Evolutionary conservation across 1,140 invertebrate genomes (phyloP).

Genomic region (Micrasema minimum): DNA sequence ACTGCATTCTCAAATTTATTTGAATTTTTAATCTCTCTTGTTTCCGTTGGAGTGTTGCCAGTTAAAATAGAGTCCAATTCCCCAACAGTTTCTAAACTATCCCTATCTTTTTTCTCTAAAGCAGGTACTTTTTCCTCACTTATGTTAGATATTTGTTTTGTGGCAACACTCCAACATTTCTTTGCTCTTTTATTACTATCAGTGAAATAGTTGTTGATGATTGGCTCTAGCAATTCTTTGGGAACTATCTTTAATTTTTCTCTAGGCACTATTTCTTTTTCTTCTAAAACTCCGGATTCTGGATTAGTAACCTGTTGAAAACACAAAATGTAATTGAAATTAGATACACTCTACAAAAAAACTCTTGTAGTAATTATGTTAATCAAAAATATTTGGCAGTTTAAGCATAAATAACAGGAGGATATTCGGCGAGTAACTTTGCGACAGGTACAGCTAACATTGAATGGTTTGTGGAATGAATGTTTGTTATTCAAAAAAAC

Average conservation of each 20-base stretch:
- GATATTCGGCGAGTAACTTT: too few relatives aligned
- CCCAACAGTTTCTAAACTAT: background rate
- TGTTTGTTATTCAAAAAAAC: too few relatives aligned
- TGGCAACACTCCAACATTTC: background rate
- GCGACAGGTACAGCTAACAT: too few relatives aligned
- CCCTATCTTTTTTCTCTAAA: background rate
- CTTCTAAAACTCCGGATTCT: constrained; percentile 48
- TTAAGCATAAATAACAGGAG: too few relatives aligned
- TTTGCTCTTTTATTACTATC: constrained; percentile 1
- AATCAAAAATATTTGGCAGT: too few relatives aligned
- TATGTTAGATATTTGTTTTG: too few relatives aligned
- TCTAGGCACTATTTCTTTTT: constrained; percentile 49
- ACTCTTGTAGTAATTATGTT: too few relatives aligned
- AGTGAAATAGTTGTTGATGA: constrained; percentile 43
- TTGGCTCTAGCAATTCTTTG: constrained; percentile 43
- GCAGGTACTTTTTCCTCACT: too few relatives aligned
- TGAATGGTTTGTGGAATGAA: too few relatives aligned
- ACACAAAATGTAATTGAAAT: constrained; percentile 10
- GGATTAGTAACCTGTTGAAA: constrained; percentile 49
- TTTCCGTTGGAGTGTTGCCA: background rate
- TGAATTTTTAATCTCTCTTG: background rate
- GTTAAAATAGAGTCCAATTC: background rate
- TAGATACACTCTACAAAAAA: background rate
- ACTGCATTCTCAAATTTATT: background rate
- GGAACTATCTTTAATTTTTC: constrained; percentile 45